Percentiles rank a stretch among this genome's conserved stretches.
phyloP scores from a whole-genome alignment of 2,797 vertebrate species.

The Acomys russatus region DNA sequence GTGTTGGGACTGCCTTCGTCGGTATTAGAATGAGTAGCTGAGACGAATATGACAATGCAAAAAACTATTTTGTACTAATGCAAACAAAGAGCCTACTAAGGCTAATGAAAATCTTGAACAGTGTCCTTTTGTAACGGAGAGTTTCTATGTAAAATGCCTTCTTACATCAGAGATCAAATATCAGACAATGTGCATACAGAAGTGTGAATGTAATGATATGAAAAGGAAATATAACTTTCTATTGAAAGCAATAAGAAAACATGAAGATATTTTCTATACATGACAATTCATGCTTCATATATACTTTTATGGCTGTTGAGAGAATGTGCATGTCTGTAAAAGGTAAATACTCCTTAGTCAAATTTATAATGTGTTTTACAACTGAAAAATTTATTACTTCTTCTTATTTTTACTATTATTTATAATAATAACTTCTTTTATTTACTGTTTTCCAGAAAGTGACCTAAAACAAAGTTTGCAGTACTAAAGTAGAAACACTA shows the following conservation, averaged over 20 bases:
- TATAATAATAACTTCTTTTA: background rate
- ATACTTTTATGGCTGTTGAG: background rate
- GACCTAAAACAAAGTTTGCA: background rate
- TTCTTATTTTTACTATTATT: background rate
- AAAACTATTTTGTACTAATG: background rate
- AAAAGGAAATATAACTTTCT: background rate
- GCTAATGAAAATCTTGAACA: background rate
- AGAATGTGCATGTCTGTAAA: background rate
- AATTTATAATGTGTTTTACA: conserved; percentile 41
- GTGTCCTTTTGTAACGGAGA: background rate
- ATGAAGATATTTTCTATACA: background rate
- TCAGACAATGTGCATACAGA: background rate
- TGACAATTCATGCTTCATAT: background rate
- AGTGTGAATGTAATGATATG: background rate
- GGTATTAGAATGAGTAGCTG: background rate
- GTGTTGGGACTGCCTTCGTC: background rate
- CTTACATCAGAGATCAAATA: background rate
- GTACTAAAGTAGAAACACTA: conserved; percentile 1
- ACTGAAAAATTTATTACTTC: background rate
- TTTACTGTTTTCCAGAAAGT: background rate
- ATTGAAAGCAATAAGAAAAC: background rate
- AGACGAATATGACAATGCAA: background rate
- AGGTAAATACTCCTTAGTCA: background rate
- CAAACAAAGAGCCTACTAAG: background rate
- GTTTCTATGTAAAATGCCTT: background rate